phyloP scores from a whole-genome alignment of 1,140 invertebrate species.

The Zaprionus africanus region DNA sequence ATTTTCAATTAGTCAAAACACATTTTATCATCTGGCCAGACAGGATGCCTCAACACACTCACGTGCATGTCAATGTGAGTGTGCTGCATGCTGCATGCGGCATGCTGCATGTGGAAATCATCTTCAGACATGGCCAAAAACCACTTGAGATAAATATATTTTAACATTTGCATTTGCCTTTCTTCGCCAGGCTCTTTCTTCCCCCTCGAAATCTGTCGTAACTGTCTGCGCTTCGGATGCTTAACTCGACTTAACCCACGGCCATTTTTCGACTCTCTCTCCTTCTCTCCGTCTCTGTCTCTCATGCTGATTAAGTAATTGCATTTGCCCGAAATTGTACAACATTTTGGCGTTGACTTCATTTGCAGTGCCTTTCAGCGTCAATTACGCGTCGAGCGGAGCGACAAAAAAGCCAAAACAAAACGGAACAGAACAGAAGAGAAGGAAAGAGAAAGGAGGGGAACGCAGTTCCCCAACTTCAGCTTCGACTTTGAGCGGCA shows the following conservation, averaged over 20 bases:
- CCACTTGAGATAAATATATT: conserved; percentile 77
- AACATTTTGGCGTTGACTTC: conserved; percentile 81
- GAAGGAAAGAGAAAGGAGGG: too few species aligned
- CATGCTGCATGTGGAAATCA: conserved; percentile 13
- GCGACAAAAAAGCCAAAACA: conserved; percentile 44
- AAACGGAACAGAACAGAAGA: background rate
- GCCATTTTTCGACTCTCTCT: conserved; percentile 32
- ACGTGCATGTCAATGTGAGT: conserved; percentile 26
- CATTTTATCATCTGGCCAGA: conserved; percentile 53
- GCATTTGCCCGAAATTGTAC: conserved; percentile 75
- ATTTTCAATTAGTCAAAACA: conserved; percentile 81
- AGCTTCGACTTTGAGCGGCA: background rate
- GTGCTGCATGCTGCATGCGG: conserved; percentile 1
- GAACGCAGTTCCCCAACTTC: background rate
- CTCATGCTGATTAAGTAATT: conserved; percentile 78
- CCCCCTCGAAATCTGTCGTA: background rate
- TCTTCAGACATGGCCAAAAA: conserved; percentile 42
- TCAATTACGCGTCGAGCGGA: conserved; percentile 60
- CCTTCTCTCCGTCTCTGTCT: background rate
- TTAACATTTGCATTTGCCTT: conserved; percentile 50
- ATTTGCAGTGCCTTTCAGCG: conserved; percentile 77
- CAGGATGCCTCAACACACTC: conserved; percentile 28
- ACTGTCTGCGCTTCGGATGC: conserved; percentile 4
- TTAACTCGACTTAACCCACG: conserved; percentile 37
- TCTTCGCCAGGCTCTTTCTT: background rate